These are phyloP conservation scores for Odiellus spinosus DNA, from an alignment of 2,888 invertebrate genomes.

Conservation along the genomic window DNA sequence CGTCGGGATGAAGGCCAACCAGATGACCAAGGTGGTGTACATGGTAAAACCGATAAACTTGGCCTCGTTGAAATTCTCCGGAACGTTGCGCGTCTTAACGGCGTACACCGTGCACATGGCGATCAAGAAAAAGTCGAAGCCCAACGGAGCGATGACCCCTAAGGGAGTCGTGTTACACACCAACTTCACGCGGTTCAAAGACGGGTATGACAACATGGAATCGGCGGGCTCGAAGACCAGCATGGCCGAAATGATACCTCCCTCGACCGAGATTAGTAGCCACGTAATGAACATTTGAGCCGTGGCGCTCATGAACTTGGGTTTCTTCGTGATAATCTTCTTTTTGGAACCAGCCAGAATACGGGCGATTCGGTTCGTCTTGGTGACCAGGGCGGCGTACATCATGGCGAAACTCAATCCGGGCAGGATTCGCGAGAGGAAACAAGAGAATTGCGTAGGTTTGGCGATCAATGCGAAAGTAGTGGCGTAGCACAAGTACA, in stretches of 20 bases:
- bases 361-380: conserved; percentile 89
- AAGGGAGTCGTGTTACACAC: conserved; percentile 45
- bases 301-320: conserved; percentile 78
- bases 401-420: conserved; percentile 94
- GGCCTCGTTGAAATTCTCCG: conserved; percentile 90
- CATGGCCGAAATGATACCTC: conserved; percentile 45
- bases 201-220: conserved; percentile 37
- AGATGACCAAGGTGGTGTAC: conserved; percentile 96
- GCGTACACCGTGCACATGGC: conserved; percentile 85
- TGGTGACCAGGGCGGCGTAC: conserved; percentile 88
- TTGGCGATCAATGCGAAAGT: conserved; percentile 76
- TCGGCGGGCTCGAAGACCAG: conserved; percentile 43
- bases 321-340: conserved; percentile 71
- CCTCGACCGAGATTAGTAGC: conserved; percentile 73
- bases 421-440: conserved; percentile 76
- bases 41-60: conserved; percentile 79
- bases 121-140: conserved; percentile 53
- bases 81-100: conserved; percentile 84
- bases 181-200: conserved; percentile 39
- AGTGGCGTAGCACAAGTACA: conserved; percentile 67
- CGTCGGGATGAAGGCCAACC: conserved; percentile 93
- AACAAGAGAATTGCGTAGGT: conserved; percentile 59
- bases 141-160: conserved; percentile 58
- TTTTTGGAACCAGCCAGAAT: conserved; percentile 95
- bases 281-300: conserved; percentile 74